These are phyloP conservation scores for Eurystomus glaucurus DNA, from an alignment of 2,797 vertebrate genomes.

Conservation along the genomic window DNA sequence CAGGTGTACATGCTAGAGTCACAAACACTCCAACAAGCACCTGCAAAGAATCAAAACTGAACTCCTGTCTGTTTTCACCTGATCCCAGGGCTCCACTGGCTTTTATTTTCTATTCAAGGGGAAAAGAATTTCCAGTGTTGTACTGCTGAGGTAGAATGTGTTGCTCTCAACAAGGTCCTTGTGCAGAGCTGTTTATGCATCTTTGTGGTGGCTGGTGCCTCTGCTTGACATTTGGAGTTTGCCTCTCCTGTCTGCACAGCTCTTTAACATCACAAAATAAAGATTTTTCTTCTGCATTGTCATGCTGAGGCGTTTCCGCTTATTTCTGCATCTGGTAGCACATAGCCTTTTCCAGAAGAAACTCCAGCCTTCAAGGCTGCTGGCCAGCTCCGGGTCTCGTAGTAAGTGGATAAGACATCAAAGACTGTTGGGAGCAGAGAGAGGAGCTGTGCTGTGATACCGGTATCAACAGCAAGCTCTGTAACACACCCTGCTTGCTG, in stretches of 20 bases:
- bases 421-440: constrained; percentile 85
- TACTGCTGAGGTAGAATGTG: neutral
- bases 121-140: neutral
- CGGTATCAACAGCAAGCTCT: neutral
- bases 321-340: constrained; percentile 56
- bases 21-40: neutral
- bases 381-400: constrained; percentile 88
- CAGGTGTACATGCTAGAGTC: neutral
- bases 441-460: neutral
- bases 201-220: neutral
- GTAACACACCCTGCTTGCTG: neutral
- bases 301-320: neutral
- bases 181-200: neutral
- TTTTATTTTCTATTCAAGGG: neutral
- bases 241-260: neutral
- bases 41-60: neutral
- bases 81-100: neutral
- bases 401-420: constrained; percentile 88
- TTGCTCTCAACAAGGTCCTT: neutral
- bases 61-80: neutral
- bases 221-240: neutral
- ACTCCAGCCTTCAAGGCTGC: constrained; percentile 88
- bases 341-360: constrained; percentile 90
- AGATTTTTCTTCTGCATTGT: neutral
- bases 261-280: constrained; percentile 11